Evolutionary conservation across 1,140 invertebrate genomes (phyloP).

Genomic region (Drosophila arizonae): DNA sequence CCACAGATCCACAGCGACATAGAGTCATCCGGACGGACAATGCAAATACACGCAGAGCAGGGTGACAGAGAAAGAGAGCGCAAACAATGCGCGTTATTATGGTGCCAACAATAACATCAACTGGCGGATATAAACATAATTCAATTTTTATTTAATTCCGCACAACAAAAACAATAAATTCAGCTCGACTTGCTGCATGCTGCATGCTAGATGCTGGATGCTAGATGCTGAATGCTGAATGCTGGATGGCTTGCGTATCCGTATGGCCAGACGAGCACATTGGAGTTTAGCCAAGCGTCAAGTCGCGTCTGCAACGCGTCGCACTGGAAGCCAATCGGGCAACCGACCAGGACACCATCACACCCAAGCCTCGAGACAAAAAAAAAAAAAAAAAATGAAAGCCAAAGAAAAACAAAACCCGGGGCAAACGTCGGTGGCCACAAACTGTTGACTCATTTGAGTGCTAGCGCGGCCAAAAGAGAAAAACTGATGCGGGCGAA

Average conservation of each 20-base stretch:
- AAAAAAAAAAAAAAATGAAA: no score
- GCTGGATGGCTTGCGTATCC: not conserved
- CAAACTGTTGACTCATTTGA: constrained; percentile 71
- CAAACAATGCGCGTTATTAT: constrained; percentile 73
- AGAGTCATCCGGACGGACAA: constrained; percentile 19
- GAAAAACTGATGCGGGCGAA: constrained; percentile 30
- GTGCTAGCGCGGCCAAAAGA: constrained; percentile 37
- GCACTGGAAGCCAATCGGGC: constrained; percentile 48
- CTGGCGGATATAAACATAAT: constrained; percentile 78
- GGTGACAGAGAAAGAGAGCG: constrained; percentile 3
- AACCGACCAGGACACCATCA: not conserved
- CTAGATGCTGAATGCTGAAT: not conserved
- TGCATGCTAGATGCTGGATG: constrained; percentile 1
- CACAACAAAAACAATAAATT: constrained; percentile 79
- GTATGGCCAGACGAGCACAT: constrained; percentile 14
- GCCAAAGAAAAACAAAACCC: constrained; percentile 2
- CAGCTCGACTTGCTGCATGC: constrained; percentile 55
- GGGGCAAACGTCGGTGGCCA: constrained; percentile 51
- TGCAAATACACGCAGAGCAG: constrained; percentile 15
- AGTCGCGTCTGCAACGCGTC: constrained; percentile 27
- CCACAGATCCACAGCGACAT: constrained; percentile 20
- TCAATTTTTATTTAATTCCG: constrained; percentile 81
- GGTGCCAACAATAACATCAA: constrained; percentile 74
- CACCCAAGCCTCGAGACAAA: no score
- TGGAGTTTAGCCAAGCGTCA: constrained; percentile 24